Base-by-base conservation (phyloP, 2,888 invertebrate species). In the Incurvaria masculella region DNA sequence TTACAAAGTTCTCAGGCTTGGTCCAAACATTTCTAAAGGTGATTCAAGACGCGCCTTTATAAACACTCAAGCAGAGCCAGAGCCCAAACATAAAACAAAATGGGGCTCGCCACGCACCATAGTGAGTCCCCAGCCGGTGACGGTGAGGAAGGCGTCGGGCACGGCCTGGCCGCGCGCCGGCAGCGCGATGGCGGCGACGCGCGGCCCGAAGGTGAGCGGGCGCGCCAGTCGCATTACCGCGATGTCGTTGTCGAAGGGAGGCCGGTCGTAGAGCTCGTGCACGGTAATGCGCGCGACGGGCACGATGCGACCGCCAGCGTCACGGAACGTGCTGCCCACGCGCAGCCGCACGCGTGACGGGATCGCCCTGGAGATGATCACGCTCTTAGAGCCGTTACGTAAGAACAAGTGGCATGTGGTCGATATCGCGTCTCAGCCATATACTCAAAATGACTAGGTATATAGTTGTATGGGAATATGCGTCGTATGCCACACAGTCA, bases 81-180 rank as follows among this genome's bases (percentile, higher is more conserved):
- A 8, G 27, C 27, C 14, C 27, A 27, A 27, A 27, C 10, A 27
- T 14, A 27, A 8, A 27, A 27, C 27, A 27, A 27, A 27, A 14
- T 14, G 14, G 8, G 14, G 27, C 27, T 27, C 27, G 8, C 27
- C 8, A 8, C 14, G 49, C 52, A 79, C 79, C 53, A 70, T 72
- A 48, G 76, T 75, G 1, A 75, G 57, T 1, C 79, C 79, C 79
- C 79, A 80, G 1, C 79, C 79, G 0, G 76, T 72, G 1, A 79
- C 74, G 5, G 75, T 73, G 0, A 79, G 58, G 45, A 74, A 58
- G 1, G 73, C 74, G 0, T 76, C 57, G 0, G 79, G 79, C 6
- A 79, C 69, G 0, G 62, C 55, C 52, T 72, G 69, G 0, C 69
- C 55, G 1, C 60, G 57, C 52, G 57, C 59, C 0, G 79, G 78